Percentiles rank a stretch among this genome's conserved stretches.
These are phyloP conservation scores for Gymnogyps californianus DNA, from an alignment of 2,113 vertebrate genomes.

Conservation along the genomic window DNA sequence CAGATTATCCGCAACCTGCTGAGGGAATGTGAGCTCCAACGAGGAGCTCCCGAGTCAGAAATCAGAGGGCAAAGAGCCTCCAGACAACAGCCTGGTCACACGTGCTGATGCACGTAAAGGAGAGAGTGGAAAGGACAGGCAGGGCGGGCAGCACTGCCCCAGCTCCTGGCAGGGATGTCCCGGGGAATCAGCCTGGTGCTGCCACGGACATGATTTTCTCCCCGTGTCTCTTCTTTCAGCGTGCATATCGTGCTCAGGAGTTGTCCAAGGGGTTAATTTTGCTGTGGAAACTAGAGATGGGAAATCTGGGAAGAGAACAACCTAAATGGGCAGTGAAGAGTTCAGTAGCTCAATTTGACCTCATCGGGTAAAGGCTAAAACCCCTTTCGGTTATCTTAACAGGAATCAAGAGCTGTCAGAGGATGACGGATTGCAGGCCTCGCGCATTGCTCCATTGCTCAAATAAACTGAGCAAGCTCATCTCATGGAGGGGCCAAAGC, in stretches of 20 bases:
- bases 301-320: neutral
- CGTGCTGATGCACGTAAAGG: accelerated
- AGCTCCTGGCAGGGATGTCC: neutral
- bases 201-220: neutral
- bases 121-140: neutral
- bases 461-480: neutral
- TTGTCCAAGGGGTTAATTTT: neutral
- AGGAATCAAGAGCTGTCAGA: neutral
- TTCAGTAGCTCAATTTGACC: neutral
- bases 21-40: neutral
- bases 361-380: neutral
- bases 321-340: neutral
- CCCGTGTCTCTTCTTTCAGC: neutral
- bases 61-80: neutral
- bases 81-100: no score
- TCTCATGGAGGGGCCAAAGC: neutral
- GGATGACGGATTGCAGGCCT: neutral
- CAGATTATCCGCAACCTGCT: neutral
- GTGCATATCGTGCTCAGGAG: neutral
- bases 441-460: accelerated
- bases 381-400: neutral
- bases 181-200: neutral
- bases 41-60: neutral
- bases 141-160: neutral
- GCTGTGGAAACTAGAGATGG: neutral